Evolutionary conservation across 2,113 vertebrate genomes (phyloP).

Genomic region (Agelaius tricolor): DNA sequence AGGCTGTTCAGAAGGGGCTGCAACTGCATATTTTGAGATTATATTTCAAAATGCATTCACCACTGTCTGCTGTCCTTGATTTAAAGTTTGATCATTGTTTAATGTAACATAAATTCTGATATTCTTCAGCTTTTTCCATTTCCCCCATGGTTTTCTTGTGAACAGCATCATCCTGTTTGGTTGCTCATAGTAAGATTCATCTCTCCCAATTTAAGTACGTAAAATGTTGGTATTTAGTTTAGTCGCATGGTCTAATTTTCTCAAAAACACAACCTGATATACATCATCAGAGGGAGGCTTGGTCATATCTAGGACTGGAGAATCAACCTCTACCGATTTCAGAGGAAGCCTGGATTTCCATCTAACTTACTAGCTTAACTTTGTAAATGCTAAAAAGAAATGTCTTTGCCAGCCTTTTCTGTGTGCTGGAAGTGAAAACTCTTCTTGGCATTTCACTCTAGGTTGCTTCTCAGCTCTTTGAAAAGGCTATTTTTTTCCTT

Average conservation of each 20-base stretch:
- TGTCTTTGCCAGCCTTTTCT: background rate
- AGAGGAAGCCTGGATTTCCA: background rate
- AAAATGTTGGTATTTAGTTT: background rate
- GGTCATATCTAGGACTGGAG: background rate
- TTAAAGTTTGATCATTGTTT: background rate
- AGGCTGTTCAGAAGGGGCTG: background rate
- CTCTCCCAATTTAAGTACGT: background rate
- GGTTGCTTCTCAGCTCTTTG: background rate
- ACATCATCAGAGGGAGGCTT: background rate
- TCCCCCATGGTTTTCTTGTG: background rate
- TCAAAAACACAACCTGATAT: background rate
- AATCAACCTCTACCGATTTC: background rate
- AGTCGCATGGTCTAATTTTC: background rate
- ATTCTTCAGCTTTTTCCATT: background rate
- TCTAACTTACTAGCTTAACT: background rate
- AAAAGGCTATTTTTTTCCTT: background rate
- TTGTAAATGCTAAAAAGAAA: background rate
- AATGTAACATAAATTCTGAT: background rate
- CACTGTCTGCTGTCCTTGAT: rapidly evolving
- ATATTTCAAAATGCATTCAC: background rate
- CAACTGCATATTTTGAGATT: background rate
- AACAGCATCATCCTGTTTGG: background rate
- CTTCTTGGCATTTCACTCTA: background rate
- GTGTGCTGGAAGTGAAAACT: background rate
- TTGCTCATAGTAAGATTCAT: background rate